Evolutionary conservation across 2,888 invertebrate species (phyloP).

Genomic region (Ptychoptera contaminata): DNA sequence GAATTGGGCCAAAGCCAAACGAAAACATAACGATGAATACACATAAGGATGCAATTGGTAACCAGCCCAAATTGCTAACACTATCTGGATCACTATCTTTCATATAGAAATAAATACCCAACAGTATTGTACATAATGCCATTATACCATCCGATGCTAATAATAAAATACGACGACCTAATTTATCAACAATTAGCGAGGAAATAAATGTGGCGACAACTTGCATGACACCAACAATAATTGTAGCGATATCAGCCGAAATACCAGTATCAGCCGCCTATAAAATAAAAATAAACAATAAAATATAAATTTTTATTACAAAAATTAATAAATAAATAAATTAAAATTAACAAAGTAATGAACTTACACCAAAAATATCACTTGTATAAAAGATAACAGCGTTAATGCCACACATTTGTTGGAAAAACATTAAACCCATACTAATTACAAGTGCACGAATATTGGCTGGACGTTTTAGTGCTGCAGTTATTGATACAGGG

Average conservation of each 20-base stretch:
- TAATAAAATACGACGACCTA: slow-evolving; percentile 63
- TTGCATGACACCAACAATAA: slow-evolving; percentile 73
- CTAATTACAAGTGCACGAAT: slow-evolving; percentile 53
- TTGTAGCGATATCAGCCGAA: slow-evolving; percentile 44
- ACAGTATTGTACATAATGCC: slow-evolving; percentile 48
- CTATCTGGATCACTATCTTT: slow-evolving; percentile 22
- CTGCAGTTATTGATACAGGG: slow-evolving; percentile 37
- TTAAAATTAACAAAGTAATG: no score
- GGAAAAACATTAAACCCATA: slow-evolving; percentile 74
- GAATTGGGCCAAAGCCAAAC: slow-evolving; percentile 74
- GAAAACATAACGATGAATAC: slow-evolving; percentile 68
- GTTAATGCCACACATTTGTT: slow-evolving; percentile 73
- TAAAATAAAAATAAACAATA: slow-evolving; percentile 3
- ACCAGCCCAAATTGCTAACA: slow-evolving; percentile 45
- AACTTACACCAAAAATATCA: slow-evolving; percentile 54
- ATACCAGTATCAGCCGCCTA: slow-evolving; percentile 31
- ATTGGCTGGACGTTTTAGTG: slow-evolving; percentile 41
- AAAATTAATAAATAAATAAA: not conserved
- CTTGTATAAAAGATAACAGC: slow-evolving; percentile 68
- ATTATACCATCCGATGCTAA: slow-evolving; percentile 53
- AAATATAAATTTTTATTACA: not conserved
- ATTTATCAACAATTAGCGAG: slow-evolving; percentile 60
- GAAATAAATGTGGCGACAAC: slow-evolving; percentile 50
- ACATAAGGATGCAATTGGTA: slow-evolving; percentile 59
- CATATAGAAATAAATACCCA: slow-evolving; percentile 53